phyloP scores from a whole-genome alignment of 2,797 vertebrate genomes.

The Saxicola maurus region DNA sequence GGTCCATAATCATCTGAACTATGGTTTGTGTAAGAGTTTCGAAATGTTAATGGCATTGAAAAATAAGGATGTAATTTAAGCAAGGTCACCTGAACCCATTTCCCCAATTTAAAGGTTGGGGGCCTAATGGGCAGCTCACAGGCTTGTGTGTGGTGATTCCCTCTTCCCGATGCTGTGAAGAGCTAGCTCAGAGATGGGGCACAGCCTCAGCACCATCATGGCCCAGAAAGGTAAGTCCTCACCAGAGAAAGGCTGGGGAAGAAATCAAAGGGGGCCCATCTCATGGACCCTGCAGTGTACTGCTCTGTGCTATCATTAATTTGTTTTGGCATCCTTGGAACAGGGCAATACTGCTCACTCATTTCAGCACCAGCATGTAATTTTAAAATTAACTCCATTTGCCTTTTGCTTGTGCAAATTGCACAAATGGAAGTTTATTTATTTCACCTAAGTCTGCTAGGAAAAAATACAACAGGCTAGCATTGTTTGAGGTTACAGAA shows the following conservation, averaged over 20 bases:
- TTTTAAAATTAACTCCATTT: neutral
- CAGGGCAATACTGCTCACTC: neutral
- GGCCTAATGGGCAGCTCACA: neutral
- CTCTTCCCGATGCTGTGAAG: neutral
- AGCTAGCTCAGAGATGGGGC: neutral
- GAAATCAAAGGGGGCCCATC: neutral
- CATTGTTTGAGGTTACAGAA: neutral
- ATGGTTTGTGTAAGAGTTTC: neutral
- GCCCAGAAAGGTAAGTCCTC: neutral
- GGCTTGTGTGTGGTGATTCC: neutral
- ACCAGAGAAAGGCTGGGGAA: neutral
- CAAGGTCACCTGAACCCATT: neutral
- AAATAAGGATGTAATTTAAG: neutral
- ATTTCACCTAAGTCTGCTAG: neutral
- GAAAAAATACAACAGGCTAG: neutral
- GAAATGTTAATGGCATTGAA: neutral
- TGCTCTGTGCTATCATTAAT: neutral
- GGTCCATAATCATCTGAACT: neutral
- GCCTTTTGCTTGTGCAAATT: neutral
- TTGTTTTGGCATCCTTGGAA: neutral
- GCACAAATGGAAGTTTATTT: neutral
- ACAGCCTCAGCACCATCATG: neutral
- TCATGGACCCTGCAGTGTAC: neutral
- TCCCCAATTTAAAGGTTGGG: neutral
- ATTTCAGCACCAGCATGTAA: neutral